Conservation (phyloP, 92 coral and sea anemone species). For the Epizoanthus scotinus region DNA sequence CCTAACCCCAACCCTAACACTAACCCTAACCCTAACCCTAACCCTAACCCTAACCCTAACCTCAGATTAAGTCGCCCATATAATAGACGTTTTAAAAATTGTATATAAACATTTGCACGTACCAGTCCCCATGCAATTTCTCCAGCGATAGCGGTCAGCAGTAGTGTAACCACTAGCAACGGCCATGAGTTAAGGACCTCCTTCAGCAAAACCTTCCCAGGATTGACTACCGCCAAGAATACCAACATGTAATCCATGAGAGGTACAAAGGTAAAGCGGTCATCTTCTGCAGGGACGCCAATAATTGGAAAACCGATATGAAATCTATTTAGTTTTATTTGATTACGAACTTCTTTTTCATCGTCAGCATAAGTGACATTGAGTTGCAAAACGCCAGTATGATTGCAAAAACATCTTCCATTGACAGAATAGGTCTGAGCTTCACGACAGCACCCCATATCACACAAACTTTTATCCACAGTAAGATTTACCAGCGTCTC, state of each 20-base stretch:
- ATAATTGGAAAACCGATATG: slow-evolving; percentile 15
- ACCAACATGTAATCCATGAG: not conserved
- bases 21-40: too few species aligned
- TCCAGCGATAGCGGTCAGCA: slow-evolving; percentile 1
- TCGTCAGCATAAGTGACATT: not conserved
- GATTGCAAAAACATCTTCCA: not conserved
- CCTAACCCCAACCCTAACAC: too few species aligned
- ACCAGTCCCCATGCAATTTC: slow-evolving; percentile 2
- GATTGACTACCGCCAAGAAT: slow-evolving; percentile 5
- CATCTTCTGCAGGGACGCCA: not conserved
- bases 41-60: too few species aligned
- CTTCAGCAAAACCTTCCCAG: not conserved
- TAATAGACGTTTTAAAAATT: too few species aligned
- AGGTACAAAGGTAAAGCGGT: not conserved
- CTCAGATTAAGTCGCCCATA: too few species aligned
- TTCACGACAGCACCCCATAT: not conserved
- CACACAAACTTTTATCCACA: not conserved
- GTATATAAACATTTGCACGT: too few species aligned
- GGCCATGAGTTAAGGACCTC: slow-evolving; percentile 5
- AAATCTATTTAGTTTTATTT: not conserved
- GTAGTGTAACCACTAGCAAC: not conserved
- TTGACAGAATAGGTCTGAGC: not conserved
- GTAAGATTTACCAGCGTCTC: not conserved
- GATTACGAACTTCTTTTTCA: not conserved
- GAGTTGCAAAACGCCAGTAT: not conserved